Conservation (phyloP, 2,797 vertebrate species). For the Ara ararauna region DNA sequence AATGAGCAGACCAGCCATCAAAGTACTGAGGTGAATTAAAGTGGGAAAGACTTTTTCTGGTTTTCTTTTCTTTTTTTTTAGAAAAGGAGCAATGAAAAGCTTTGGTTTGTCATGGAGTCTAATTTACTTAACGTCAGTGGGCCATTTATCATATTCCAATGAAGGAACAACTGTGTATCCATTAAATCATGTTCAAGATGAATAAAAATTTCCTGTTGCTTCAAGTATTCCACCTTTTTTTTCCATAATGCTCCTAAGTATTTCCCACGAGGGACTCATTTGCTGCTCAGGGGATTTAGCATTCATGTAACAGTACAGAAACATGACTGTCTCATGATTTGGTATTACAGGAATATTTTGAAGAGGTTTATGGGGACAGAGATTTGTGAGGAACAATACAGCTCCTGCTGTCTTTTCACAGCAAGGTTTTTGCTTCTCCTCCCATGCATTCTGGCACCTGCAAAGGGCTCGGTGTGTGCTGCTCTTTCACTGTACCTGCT, state of each 20-base stretch:
- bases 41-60: neutral
- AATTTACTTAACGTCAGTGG: neutral
- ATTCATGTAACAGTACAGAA: neutral
- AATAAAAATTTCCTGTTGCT: neutral
- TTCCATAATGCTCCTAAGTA: neutral
- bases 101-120: neutral
- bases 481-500: neutral
- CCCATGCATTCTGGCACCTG: rapidly evolving
- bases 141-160: neutral
- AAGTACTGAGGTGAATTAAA: neutral
- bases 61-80: too few relatives aligned
- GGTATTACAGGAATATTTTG: neutral
- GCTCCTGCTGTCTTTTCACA: neutral
- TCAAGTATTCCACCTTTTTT: neutral
- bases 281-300: neutral
- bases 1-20: neutral
- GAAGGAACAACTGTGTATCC: neutral
- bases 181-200: neutral
- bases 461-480: neutral
- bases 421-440: neutral
- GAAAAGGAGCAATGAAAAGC: neutral
- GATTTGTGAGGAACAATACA: neutral
- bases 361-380: neutral
- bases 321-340: neutral
- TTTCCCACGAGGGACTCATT: neutral